Evolutionary conservation across 2,113 vertebrate species (phyloP), one percentile per base, ranked within the genome.

Genomic region (Cynopterus brachyotis): DNA sequence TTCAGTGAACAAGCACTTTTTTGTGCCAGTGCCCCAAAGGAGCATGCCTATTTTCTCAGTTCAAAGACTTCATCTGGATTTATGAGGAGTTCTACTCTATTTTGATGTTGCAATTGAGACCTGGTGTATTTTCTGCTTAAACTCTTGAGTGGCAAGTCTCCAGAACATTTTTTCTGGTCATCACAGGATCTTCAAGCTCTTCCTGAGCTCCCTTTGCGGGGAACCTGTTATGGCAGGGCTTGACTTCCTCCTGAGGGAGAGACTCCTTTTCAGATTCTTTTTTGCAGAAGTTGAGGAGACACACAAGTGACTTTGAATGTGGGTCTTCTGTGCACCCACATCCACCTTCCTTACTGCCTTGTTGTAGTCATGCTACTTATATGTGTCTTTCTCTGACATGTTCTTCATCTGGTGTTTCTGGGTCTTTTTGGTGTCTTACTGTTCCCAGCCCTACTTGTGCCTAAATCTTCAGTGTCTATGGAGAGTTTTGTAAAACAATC

Each of bases 361-460:
- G 4, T 2, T 22, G 4, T 1, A 19, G 0, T 53, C 20, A 0
- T 83, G n/a, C 17, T 60, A 3, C 15, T 19, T 19, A 67, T 12
- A 1, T 24, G 3, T n/a, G 26, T 45, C 22, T 57, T 72, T 50
- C 30, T 87, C 26, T 42, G 30, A 37, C 5, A 4, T 1, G 0
- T 4, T 42, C 59, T 82, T 86, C 10, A 22, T n/a, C 1, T 22
- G 28, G 16, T 3, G 37, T 5, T 83, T 64, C 28, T 35, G 10
- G 47, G 16, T 37, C 30, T 26, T 67, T 72, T 57, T 53, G 16
- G 6, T 37, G 0, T 6, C 16, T 59, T 47, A 11, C 26, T 78
- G 1, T 79, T 57, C 35, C 75, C 35, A 19, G 13, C 5, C 1
- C 2, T 35, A 8, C 12, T 37, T 53, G 15, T 4, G 3, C 22